phyloP scores from a whole-genome alignment of 2,797 vertebrate species.

The Spheniscus humboldti region DNA sequence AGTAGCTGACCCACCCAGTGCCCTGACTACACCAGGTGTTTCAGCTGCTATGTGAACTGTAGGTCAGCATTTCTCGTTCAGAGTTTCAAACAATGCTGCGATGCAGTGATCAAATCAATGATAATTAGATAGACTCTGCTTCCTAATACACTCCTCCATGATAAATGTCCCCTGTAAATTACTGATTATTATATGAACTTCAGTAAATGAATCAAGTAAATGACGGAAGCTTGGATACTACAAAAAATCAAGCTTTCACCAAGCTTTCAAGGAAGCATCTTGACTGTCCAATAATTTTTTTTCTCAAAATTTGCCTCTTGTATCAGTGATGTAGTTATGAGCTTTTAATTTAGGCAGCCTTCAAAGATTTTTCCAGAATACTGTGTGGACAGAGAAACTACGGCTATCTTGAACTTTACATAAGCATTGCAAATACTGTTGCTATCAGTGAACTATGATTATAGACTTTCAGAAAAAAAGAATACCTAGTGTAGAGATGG shows the following conservation, averaged over 20 bases:
- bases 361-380: not conserved
- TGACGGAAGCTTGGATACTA: not conserved
- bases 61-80: not conserved
- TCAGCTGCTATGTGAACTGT: not conserved
- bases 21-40: not conserved
- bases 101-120: not conserved
- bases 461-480: not conserved
- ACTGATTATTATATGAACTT: not conserved
- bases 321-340: not conserved
- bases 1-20: not conserved
- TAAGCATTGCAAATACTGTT: not conserved
- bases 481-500: not conserved
- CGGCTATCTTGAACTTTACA: not conserved
- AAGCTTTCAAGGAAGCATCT: not conserved
- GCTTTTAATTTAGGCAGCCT: not conserved
- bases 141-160: not conserved
- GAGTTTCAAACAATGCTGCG: not conserved
- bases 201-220: not conserved
- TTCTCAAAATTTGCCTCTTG: not conserved
- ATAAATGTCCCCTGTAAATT: not conserved
- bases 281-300: not conserved
- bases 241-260: not conserved
- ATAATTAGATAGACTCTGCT: not conserved
- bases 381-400: not conserved
- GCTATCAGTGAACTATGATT: not conserved